Base-by-base conservation (phyloP, 2,797 vertebrate genomes). In the Geotrypetes seraphini region DNA sequence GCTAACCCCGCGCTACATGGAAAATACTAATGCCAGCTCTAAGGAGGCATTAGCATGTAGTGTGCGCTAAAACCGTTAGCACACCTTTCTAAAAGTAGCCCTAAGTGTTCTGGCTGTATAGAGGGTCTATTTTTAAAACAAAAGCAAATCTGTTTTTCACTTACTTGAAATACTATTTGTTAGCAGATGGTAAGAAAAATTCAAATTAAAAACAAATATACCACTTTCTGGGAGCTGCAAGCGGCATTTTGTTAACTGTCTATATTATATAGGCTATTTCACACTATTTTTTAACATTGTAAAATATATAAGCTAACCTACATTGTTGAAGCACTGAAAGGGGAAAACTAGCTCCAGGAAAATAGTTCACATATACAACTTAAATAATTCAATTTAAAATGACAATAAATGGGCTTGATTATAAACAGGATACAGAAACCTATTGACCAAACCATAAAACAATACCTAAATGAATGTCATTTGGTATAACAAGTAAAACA, bases 301-400 rank as follows among this genome's bases (percentile, higher is more conserved):
- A 59, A 71, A 71, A 69, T 66, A 51, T 36, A 41, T 75, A 81
- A 83, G 77, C 78, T 78, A 79, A 71, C 69, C 49, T 66, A 79
- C 69, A 63, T 53, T 61, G 67, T 62, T 63, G 51, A 75, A 75
- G 74, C 60, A 59, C 56, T 60, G 60, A 73, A 43, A 68, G 61
- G 60, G 55, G 73, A 57, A 71, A 43, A n/a, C n/a, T 66, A 69
- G 66, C 60, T 55, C 69, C 39, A 57, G 67, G 61, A 69, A 58
- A 64, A 60, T 61, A 64, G 60, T n/a, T 54, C 60, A 53, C 66
- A 69, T 69, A 61, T 71, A 73, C 73, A 76, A 53, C 63, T 67
- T 64, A 53, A 67, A 66, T 56, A 59, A 69, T 54, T 49, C 49
- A 58, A 63, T 66, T 66, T 65, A 65, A 58, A 75, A 61, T 47